Conservation (phyloP, 2,888 invertebrate genomes). For the Drosophila borborema region DNA sequence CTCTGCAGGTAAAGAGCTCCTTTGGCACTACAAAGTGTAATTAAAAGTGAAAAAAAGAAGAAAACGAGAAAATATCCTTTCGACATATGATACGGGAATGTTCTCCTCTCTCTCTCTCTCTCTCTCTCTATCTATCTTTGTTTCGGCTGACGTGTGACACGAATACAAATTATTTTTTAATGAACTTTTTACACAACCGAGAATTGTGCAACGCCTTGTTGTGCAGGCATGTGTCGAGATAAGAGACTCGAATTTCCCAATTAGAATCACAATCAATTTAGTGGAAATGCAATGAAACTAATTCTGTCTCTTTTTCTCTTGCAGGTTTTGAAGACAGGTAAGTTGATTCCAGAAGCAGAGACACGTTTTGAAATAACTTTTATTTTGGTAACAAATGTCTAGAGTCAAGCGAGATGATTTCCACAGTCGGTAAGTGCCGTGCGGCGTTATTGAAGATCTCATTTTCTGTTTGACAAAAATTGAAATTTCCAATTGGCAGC, state of each 20-base stretch:
- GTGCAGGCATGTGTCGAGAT: constrained; percentile 39
- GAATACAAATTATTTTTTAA: constrained; percentile 30
- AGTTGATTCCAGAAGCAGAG: constrained; percentile 23
- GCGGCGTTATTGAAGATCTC: constrained; percentile 64
- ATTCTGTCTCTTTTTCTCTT: not conserved
- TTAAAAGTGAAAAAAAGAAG: not conserved
- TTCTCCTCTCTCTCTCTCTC: not conserved
- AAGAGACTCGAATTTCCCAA: constrained; percentile 15
- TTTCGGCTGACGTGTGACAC: not conserved
- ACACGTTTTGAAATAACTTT: constrained; percentile 26
- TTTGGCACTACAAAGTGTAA: constrained; percentile 16
- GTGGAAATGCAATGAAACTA: not conserved
- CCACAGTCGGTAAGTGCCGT: constrained; percentile 81
- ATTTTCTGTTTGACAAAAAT: constrained; percentile 57
- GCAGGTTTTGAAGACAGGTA: constrained; percentile 65
- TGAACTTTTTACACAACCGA: constrained; percentile 51
- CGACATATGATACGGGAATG: not conserved
- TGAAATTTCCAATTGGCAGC: constrained; percentile 74
- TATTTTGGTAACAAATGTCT: not conserved
- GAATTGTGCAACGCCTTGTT: constrained; percentile 52
- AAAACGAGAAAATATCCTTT: not conserved
- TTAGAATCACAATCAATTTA: not conserved
- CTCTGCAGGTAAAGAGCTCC: constrained; percentile 81
- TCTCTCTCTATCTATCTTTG: no score
- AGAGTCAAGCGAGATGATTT: constrained; percentile 65